A percentile compares a stretch with the other conserved stretches of the same genome.
These are phyloP conservation scores for Lophochroa leadbeateri DNA, from an alignment of 2,113 vertebrate genomes.

Conservation along the genomic window DNA sequence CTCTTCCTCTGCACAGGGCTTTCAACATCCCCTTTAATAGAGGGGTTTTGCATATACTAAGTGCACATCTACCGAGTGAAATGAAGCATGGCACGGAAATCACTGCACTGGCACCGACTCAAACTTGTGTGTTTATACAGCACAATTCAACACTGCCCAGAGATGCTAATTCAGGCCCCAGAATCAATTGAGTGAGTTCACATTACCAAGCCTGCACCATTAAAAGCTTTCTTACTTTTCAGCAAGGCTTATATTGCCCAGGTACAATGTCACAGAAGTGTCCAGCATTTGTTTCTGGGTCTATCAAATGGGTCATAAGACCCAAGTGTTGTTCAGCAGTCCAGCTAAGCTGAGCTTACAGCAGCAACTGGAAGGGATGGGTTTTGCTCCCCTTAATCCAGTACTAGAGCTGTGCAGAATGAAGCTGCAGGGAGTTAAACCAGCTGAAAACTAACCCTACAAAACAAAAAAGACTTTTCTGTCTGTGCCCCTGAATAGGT, in stretches of 20 bases:
- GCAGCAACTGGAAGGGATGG: background rate
- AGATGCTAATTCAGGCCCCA: background rate
- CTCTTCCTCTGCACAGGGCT: background rate
- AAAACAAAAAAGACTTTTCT: background rate
- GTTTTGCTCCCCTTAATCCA: background rate
- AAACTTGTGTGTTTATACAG: background rate
- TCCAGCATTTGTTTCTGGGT: background rate
- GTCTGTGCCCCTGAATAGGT: background rate
- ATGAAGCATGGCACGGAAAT: background rate
- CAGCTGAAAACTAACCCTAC: background rate
- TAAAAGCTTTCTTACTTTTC: background rate
- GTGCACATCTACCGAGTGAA: background rate
- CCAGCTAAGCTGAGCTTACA: background rate
- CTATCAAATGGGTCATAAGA: rapidly evolving
- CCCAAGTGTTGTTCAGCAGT: background rate
- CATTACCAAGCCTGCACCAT: background rate
- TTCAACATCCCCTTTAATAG: background rate
- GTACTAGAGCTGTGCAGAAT: background rate
- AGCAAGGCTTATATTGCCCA: background rate
- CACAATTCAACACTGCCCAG: background rate
- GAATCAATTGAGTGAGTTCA: background rate
- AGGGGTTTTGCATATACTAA: background rate
- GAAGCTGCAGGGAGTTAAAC: background rate
- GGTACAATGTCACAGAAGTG: background rate
- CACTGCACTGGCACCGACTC: background rate